Conservation (phyloP, 2,113 vertebrate species). For the Psittacula cyanocephala region DNA sequence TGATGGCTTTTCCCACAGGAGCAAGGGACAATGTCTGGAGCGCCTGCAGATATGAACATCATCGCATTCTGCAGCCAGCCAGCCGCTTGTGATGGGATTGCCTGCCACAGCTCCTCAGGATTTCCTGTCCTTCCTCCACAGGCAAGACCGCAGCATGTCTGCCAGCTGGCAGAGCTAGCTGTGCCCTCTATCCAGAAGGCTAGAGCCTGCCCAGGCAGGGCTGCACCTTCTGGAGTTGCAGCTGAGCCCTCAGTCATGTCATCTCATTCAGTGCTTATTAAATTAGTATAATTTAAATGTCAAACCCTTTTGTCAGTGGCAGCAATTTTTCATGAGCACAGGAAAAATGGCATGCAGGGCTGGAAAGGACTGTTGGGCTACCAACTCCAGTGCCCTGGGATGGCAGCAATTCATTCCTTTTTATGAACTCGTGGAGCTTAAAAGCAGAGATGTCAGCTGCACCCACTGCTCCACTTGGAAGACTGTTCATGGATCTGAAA, state of each 20-base stretch:
- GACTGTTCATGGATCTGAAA: not conserved
- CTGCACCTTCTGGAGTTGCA: not conserved
- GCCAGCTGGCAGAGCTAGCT: not conserved
- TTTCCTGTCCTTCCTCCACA: not conserved
- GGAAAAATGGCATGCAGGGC: not conserved
- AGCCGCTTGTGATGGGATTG: rapidly evolving
- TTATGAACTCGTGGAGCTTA: not conserved
- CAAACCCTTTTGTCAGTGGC: not conserved
- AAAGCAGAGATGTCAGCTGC: not conserved
- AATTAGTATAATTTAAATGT: not conserved
- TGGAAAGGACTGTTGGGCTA: not conserved
- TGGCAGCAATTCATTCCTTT: not conserved
- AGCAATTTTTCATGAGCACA: not conserved
- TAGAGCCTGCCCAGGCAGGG: not conserved
- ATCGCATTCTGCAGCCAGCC: not conserved
- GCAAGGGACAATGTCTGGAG: not conserved
- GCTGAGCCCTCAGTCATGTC: not conserved
- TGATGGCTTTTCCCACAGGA: not conserved
- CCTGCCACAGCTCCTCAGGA: not conserved
- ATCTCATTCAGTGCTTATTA: not conserved
- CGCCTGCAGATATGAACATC: rapidly evolving
- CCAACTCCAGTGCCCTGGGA: too few species aligned
- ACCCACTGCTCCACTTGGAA: not conserved
- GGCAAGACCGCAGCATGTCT: rapidly evolving
- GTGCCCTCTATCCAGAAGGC: not conserved